Evolutionary conservation across 2,888 invertebrate genomes (phyloP), one percentile per base, ranked within the genome.

Genomic region (Philhelius pedissequus): DNA sequence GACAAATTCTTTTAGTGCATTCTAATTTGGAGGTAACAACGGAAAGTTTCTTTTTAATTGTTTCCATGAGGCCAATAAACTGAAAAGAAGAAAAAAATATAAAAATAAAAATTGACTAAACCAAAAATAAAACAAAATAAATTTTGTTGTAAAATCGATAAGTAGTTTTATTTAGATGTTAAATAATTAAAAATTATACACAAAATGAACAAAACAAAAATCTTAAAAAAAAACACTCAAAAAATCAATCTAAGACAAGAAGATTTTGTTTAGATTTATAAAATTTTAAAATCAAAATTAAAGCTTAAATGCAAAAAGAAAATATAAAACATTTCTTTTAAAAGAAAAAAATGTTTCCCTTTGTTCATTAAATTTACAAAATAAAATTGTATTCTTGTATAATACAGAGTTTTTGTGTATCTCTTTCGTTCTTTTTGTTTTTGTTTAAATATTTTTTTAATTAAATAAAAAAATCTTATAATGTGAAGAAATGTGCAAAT

Each of bases 401-500:
- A 70, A 81, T 81, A 81, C 80, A 81, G 54, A 70, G 54, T 81
- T 80, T 73, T 68, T 75, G 80, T 75, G 75, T 62, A 56, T 66
- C 48, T 71, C 60, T 73, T 75, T 60, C 69, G 52, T 50, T 45
- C 27, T 62, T 40, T 27, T 40, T 62, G 15, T 35, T 27, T 25
- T 40, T 6, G 2, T 62, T 54, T 9, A 45, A 54, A 74, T 15
- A n/a, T 18, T 78, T 73, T 70, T 48, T 48, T 48, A 0, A 58
- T 11, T 45, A 32, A 13, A 45, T n/a, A 64, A 48, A 77, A 40
- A 79, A 75, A 82, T 30, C 43, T 79, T 66, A 66, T 13, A 64
- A 40, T 43, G 18, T 58, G 60, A 25, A 68, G 64, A 73, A 40
- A 52, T 68, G 75, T 81, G 76, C 70, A 70, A 76, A 76, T 58